Conservation (phyloP, 2,797 vertebrate species). For the Labroides dimidiatus region DNA sequence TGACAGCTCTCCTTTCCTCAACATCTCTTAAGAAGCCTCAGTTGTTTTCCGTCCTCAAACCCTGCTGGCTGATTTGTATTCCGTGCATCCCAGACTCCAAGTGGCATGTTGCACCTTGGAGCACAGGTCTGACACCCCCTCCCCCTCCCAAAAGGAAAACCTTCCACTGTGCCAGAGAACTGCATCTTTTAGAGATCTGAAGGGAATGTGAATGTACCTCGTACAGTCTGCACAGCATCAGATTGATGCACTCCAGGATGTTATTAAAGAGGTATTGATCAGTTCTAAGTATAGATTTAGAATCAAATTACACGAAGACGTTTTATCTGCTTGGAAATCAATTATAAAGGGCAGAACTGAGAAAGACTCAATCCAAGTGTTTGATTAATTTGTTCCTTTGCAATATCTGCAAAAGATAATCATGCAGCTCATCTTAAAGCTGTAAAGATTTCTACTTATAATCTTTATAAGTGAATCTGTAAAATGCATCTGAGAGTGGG, state of each 20-base stretch:
- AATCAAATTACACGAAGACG: neutral
- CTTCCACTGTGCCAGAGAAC: constrained; percentile 19
- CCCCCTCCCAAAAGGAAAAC: neutral
- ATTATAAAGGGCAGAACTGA: neutral
- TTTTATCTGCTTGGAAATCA: constrained; percentile 10
- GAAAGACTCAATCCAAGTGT: constrained; percentile 2
- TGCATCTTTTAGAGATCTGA: constrained; percentile 29
- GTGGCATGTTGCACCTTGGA: constrained; percentile 41
- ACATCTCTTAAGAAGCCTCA: constrained; percentile 5
- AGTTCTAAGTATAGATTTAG: constrained; percentile 9
- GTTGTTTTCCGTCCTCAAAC: constrained; percentile 31
- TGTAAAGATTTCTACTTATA: neutral
- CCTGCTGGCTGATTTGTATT: constrained; percentile 53
- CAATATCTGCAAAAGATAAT: neutral
- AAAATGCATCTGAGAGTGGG: neutral
- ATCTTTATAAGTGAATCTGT: neutral
- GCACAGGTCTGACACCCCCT: constrained; percentile 1
- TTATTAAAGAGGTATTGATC: constrained; percentile 21
- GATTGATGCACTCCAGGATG: constrained; percentile 2
- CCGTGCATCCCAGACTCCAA: constrained; percentile 36
- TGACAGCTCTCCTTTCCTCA: constrained; percentile 7
- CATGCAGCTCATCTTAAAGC: neutral
- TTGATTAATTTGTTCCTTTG: neutral
- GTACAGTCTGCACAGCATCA: constrained; percentile 5
- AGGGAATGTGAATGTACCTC: constrained; percentile 17